Evolutionary conservation across 1,140 invertebrate species (phyloP), one percentile per base, ranked within the genome.

Genomic region (Chlorops oryzae): DNA sequence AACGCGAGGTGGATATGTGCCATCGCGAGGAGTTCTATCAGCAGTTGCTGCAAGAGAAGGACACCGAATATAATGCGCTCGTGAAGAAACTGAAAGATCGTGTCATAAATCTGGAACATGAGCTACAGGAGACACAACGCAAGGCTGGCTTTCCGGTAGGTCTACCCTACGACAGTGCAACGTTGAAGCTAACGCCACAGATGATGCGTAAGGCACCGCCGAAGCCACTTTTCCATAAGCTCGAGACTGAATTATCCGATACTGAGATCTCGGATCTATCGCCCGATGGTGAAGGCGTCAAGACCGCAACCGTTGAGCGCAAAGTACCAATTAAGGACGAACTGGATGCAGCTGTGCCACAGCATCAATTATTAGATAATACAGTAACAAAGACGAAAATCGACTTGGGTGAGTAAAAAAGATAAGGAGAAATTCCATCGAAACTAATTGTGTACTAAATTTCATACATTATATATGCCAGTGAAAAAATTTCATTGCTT

Each of bases 371-470:
- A 18, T 77, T 96, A 20, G 92, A 96, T 67, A 88, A 86, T 53
- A 88, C 90, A 9, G 88, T 84, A 10, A 88, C 82, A 57, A 90
- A 91, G 74, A 85, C 86, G 27, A 92, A 92, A 74, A 91, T 89
- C 15, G 91, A 93, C 70, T 75, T 96, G 52, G 67, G 67, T 70
- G 41, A 68, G 52, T 91, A 83, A 5, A 51, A 28, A 21, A 25
- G 12, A 43, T 17, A 25, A 35, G 17, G 15, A 12, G 17, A 21
- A 22, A 12, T 37, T 45, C 10, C 17, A 17, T n/a, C n/a, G n/a
- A n/a, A n/a, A n/a, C n/a, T n/a, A n/a, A n/a, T n/a, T 40, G 15
- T 40, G 24, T 23, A 32, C 28, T n/a, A 32, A 32, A 32, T 32
- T 32, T 32, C n/a, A n/a, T n/a, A n/a, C n/a, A n/a, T n/a, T n/a